Base-by-base conservation (phyloP, 2,797 vertebrate genomes). In the Coluber constrictor region DNA sequence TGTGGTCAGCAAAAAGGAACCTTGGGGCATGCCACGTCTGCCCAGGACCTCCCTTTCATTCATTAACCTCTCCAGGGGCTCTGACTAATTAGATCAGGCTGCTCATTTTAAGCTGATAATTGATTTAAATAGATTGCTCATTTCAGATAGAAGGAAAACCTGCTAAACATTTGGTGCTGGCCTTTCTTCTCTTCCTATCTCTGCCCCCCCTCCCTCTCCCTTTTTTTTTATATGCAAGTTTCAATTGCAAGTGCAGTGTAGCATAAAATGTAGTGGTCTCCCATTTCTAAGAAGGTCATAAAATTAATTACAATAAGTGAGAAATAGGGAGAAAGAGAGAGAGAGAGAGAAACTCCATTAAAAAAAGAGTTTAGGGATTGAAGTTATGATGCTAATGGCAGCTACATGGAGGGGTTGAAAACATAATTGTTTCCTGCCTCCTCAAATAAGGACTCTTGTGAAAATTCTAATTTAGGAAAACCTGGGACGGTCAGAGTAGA, bases 211-310 rank as follows among this genome's bases (percentile, higher is more conserved):
- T 57, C 88, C 92, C 90, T 56, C 55, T 18, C 87, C 54, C 93
- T 92, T 92, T 96, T 83, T 83, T 51, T 98, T 98, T 98, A 97
- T 98, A 97, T 98, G 98, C 97, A 98, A 98, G 97, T 98, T 98
- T 98, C 98, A 98, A 98, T 98, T 98, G 98, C 97, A 97, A 97
- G 98, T 98, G 98, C 98, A 98, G 98, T 98, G 98, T 98, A 97
- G 98, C 98, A 98, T 98, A 98, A 98, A 98, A 98, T 98, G 97
- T 98, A 97, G 96, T 97, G 96, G 97, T 97, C 97, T 98, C 97
- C 96, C 97, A 97, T 98, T 98, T 97, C 97, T 96, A 97, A 98
- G 97, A 97, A 96, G 97, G 97, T 97, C 97, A 98, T 98, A 98
- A 98, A 98, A 98, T 98, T 98, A 98, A 98, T 98, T 97, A 98